A percentile compares a stretch with the other conserved stretches of the same genome.
These are phyloP conservation scores for Muscicapa striata DNA, from an alignment of 2,797 vertebrate genomes.

Conservation along the genomic window DNA sequence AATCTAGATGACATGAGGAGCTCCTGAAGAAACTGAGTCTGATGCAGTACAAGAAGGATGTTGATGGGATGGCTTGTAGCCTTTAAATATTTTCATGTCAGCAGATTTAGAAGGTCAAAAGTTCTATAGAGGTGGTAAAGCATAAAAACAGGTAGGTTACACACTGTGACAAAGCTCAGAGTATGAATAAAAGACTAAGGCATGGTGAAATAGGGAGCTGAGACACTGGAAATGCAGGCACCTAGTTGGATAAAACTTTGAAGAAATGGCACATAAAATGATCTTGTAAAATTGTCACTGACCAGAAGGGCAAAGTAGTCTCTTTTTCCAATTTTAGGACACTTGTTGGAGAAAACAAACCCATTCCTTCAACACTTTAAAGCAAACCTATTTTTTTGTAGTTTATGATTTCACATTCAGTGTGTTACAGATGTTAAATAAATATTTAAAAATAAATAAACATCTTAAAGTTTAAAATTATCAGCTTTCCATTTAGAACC, in stretches of 20 bases:
- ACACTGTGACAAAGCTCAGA: neutral
- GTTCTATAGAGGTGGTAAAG: neutral
- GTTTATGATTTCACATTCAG: neutral
- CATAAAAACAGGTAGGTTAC: neutral
- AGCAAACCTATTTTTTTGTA: neutral
- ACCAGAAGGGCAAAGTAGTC: neutral
- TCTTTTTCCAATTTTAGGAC: neutral
- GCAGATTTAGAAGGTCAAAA: neutral
- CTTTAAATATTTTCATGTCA: neutral
- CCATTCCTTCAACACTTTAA: neutral
- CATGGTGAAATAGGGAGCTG: neutral
- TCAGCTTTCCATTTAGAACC: neutral
- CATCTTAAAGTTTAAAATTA: neutral
- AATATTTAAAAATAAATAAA: neutral
- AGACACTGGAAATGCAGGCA: neutral
- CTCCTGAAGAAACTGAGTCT: neutral
- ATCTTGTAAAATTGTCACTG: neutral
- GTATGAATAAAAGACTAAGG: neutral
- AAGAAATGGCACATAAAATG: neutral
- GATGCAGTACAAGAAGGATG: neutral
- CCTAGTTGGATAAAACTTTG: neutral
- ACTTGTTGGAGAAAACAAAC: neutral
- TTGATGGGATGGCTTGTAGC: neutral
- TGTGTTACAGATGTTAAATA: neutral
- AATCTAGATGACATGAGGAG: neutral